These are phyloP conservation scores for Lamprologus ornatipinnis DNA, from an alignment of 2,113 vertebrate species.

Conservation along the genomic window DNA sequence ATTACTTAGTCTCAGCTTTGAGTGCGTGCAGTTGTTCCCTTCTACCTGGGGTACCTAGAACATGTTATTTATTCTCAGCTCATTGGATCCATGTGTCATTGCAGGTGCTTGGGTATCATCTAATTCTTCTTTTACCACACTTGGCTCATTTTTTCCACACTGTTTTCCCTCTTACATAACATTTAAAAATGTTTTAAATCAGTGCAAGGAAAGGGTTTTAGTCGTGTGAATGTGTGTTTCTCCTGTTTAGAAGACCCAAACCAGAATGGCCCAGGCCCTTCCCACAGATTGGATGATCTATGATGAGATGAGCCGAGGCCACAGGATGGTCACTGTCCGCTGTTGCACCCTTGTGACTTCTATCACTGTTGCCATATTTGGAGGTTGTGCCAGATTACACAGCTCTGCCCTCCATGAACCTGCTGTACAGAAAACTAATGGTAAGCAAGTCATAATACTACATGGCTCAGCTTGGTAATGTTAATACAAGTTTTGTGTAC, in stretches of 20 bases:
- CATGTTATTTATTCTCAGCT: not conserved
- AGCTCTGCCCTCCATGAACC: slow-evolving; percentile 74
- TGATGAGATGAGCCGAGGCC: slow-evolving; percentile 87
- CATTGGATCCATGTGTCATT: not conserved
- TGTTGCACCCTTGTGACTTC: slow-evolving; percentile 86
- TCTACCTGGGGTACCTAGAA: not conserved
- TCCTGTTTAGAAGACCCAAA: slow-evolving; percentile 70
- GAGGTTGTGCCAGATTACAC: slow-evolving; percentile 78
- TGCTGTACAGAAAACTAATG: slow-evolving; percentile 59
- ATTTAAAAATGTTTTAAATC: not conserved
- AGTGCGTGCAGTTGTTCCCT: not conserved
- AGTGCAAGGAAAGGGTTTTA: not conserved
- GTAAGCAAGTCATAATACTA: not conserved
- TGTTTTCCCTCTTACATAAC: not conserved
- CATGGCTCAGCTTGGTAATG: not conserved
- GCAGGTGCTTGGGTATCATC: not conserved
- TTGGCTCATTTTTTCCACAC: not conserved
- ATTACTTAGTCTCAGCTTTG: not conserved
- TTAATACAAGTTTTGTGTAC: not conserved
- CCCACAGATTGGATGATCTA: slow-evolving; percentile 94
- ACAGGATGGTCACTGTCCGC: slow-evolving; percentile 82
- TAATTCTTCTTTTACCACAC: not conserved
- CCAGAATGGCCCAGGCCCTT: slow-evolving; percentile 71
- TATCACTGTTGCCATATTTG: slow-evolving; percentile 81
- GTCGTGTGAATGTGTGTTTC: not conserved